These are phyloP conservation scores for Hemiprocne comata DNA, from an alignment of 2,113 vertebrate species.

Conservation along the genomic window DNA sequence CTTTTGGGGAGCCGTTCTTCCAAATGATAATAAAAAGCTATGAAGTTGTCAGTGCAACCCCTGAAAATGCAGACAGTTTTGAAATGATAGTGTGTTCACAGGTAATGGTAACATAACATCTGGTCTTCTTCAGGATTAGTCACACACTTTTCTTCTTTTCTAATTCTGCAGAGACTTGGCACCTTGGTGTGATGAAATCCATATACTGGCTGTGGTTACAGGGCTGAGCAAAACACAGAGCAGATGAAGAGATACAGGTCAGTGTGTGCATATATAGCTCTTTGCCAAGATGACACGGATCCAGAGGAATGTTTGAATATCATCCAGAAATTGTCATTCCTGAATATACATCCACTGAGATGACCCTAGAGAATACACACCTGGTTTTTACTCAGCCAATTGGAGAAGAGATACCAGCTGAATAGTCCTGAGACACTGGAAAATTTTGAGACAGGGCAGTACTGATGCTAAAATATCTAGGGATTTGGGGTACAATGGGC, in stretches of 20 bases:
- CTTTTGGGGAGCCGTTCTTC: neutral
- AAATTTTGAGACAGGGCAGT: neutral
- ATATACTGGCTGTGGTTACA: slow-evolving; percentile 47
- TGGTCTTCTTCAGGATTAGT: slow-evolving; percentile 63
- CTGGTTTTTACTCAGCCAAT: slow-evolving; percentile 36
- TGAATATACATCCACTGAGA: slow-evolving; percentile 20
- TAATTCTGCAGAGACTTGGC: slow-evolving; percentile 61
- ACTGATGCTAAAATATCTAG: neutral
- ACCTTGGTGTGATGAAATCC: slow-evolving; percentile 64
- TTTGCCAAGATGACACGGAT: slow-evolving; percentile 63
- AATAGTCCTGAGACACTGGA: neutral
- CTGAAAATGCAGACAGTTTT: slow-evolving; percentile 2
- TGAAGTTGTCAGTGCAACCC: slow-evolving; percentile 3
- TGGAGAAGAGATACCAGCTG: neutral
- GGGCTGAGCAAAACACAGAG: slow-evolving; percentile 38
- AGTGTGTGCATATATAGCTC: slow-evolving; percentile 26
- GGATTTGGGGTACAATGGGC: neutral
- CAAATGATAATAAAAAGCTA: neutral
- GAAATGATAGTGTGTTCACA: slow-evolving; percentile 18
- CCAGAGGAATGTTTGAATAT: slow-evolving; percentile 59
- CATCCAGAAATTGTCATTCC: slow-evolving; percentile 47
- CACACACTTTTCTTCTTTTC: slow-evolving; percentile 30
- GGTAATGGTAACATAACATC: slow-evolving; percentile 59
- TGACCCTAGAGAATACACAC: slow-evolving; percentile 47
- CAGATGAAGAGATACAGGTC: slow-evolving; percentile 68